A percentile compares a stretch with the other conserved stretches of the same genome.
These are phyloP conservation scores for Eospalax fontanierii DNA, from an alignment of 2,797 vertebrate genomes.

Conservation along the genomic window DNA sequence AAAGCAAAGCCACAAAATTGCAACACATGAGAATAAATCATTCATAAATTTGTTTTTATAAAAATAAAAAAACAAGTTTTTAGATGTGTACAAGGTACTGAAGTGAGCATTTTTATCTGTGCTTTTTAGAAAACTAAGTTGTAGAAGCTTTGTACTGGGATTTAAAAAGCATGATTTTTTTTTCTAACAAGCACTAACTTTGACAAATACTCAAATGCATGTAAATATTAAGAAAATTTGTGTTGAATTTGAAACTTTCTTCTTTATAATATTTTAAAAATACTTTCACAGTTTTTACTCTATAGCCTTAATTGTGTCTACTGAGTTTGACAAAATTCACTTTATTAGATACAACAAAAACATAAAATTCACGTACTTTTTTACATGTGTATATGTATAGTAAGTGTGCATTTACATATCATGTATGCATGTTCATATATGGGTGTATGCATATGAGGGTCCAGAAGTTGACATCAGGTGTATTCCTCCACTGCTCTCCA, in stretches of 20 bases:
- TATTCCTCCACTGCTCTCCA: too few relatives aligned
- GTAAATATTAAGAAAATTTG: conserved; percentile 29
- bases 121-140: not conserved
- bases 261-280: conserved; percentile 23
- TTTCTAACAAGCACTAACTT: not conserved
- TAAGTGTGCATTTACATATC: too few relatives aligned
- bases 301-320: not conserved
- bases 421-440: too few relatives aligned
- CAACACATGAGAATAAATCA: conserved; percentile 2
- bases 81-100: not conserved
- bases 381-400: too few relatives aligned
- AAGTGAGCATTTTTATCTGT: not conserved
- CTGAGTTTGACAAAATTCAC: not conserved
- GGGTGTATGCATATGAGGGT: too few relatives aligned
- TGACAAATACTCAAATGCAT: not conserved
- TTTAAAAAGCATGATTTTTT: conserved; percentile 23
- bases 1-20: not conserved
- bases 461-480: too few relatives aligned
- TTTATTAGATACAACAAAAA: not conserved
- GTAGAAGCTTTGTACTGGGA: conserved; percentile 44
- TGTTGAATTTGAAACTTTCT: not conserved
- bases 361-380: too few relatives aligned
- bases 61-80: not conserved
- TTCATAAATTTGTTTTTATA: not conserved
- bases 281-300: conserved; percentile 6